Conservation (phyloP, 2,888 invertebrate genomes). For the Aspidapion aeneum region DNA sequence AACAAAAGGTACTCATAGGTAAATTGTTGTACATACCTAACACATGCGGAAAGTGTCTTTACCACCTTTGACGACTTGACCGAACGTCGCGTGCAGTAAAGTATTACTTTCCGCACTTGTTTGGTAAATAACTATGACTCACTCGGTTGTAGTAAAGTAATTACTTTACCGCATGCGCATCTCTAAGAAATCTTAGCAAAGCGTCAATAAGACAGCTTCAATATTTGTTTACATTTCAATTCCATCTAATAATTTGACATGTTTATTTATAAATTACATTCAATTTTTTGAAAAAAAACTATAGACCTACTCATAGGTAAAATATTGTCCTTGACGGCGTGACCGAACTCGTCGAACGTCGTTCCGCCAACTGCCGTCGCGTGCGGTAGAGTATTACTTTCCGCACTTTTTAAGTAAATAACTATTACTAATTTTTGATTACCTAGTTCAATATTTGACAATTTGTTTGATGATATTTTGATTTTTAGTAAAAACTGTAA, state of each 20-base stretch:
- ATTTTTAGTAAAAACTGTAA: not conserved
- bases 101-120: not conserved
- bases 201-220: no score
- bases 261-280: no score
- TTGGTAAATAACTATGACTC: no score
- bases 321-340: not conserved
- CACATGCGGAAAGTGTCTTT: constrained; percentile 16
- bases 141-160: no score
- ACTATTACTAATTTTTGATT: not conserved
- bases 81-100: not conserved
- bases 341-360: not conserved
- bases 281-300: no score
- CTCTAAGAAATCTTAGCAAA: no score
- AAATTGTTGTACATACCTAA: no score
- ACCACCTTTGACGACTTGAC: not conserved
- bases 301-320: no score
- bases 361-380: not conserved
- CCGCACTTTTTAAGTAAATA: not conserved
- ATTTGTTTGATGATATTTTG: not conserved
- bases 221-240: no score
- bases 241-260: no score
- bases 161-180: no score
- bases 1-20: no score
- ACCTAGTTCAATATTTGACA: not conserved
- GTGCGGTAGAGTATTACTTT: not conserved